phyloP scores from a whole-genome alignment of 2,888 invertebrate species.

The Atrina japonica region DNA sequence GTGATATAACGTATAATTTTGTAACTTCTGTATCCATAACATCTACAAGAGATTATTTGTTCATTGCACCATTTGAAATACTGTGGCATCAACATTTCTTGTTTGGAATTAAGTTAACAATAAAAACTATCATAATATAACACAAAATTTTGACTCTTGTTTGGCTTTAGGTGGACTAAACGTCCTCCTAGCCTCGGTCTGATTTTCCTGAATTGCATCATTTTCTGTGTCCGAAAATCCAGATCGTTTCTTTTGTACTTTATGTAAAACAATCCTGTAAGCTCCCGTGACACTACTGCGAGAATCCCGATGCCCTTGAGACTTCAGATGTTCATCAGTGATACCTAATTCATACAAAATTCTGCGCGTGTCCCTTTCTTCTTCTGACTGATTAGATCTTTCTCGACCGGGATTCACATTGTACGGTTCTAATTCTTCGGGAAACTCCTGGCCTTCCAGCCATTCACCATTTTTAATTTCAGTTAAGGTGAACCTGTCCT shows the following conservation, averaged over 20 bases:
- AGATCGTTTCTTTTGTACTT: conserved; percentile 76
- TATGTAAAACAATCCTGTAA: conserved; percentile 86
- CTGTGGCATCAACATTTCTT: too few species aligned
- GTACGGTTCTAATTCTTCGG: conserved; percentile 79
- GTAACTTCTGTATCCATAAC: too few species aligned
- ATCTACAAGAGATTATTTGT: too few species aligned
- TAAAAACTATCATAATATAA: too few species aligned
- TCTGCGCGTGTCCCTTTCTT: conserved; percentile 83
- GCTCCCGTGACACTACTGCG: conserved; percentile 86
- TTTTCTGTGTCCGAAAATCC: conserved; percentile 55
- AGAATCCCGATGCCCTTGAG: conserved; percentile 83
- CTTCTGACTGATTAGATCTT: conserved; percentile 59
- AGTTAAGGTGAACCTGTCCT: conserved; percentile 79
- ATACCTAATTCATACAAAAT: conserved; percentile 85
- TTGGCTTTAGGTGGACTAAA: too few species aligned
- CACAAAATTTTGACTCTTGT: too few species aligned
- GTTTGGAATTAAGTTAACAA: too few species aligned
- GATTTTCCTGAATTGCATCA: not conserved
- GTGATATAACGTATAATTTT: too few species aligned
- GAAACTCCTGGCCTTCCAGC: conserved; percentile 82
- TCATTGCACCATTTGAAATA: too few species aligned
- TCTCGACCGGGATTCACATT: conserved; percentile 73
- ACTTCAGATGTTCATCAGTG: conserved; percentile 83
- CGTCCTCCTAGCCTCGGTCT: too few species aligned
- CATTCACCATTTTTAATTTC: conserved; percentile 83